Evolutionary conservation across 2,113 vertebrate species (phyloP).

Genomic region (Oreochromis niloticus): DNA sequence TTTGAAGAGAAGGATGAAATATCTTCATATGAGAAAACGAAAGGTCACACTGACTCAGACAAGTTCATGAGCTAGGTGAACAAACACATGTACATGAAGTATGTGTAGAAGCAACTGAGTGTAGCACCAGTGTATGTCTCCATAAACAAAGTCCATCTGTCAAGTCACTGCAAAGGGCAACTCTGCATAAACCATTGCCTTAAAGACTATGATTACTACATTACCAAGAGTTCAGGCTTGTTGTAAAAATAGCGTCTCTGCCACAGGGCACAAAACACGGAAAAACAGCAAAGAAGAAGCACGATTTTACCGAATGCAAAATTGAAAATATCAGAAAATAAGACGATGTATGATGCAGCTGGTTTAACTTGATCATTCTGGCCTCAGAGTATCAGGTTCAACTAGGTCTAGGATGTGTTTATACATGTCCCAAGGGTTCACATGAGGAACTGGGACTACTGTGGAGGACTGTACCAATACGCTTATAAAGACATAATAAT

Average conservation of each 20-base stretch:
- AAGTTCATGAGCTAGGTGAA: neutral
- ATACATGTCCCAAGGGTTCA: fast-evolving
- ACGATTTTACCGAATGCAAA: neutral
- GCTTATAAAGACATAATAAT: neutral
- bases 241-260: neutral
- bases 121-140: neutral
- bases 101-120: neutral
- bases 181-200: neutral
- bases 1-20: neutral
- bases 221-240: neutral
- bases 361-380: neutral
- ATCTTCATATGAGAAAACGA: neutral
- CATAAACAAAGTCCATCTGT: neutral
- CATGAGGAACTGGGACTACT: neutral
- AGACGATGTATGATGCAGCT: fast-evolving
- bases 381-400: fast-evolving
- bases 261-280: fast-evolving
- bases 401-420: neutral
- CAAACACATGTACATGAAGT: neutral
- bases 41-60: neutral
- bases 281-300: neutral
- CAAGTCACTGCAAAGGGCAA: neutral
- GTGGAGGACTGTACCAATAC: neutral
- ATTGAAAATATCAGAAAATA: neutral
- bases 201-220: neutral